These are phyloP conservation scores for Drosophila rellima DNA, from an alignment of 2,888 invertebrate genomes.

Conservation along the genomic window DNA sequence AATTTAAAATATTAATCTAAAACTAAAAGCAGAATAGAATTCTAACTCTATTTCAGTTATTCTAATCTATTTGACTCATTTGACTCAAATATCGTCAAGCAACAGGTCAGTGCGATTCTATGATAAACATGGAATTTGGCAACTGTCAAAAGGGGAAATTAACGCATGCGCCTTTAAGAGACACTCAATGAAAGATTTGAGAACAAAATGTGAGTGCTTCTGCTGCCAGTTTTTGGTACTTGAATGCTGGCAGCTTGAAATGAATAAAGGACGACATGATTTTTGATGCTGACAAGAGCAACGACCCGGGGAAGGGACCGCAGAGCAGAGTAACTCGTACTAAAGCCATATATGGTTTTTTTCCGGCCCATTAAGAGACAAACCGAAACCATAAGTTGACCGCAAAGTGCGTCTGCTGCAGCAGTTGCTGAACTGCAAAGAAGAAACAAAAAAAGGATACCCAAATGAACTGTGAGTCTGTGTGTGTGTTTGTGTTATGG, in stretches of 20 bases:
- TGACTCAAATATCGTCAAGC: slow-evolving; percentile 21
- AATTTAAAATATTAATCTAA: not conserved
- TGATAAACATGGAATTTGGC: slow-evolving; percentile 38
- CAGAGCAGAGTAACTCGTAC: slow-evolving; percentile 6
- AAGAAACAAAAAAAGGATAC: slow-evolving; percentile 8
- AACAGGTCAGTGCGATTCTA: slow-evolving; percentile 46
- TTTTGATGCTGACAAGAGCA: slow-evolving; percentile 38
- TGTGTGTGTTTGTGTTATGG: slow-evolving; percentile 4
- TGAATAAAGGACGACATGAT: slow-evolving; percentile 25
- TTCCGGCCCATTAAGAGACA: slow-evolving; percentile 61
- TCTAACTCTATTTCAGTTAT: not conserved
- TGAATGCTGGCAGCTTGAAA: slow-evolving; percentile 22
- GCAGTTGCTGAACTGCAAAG: slow-evolving; percentile 16
- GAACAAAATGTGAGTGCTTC: slow-evolving; percentile 9
- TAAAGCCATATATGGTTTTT: slow-evolving; percentile 39
- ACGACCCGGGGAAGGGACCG: slow-evolving; percentile 41
- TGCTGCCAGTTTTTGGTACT: slow-evolving; percentile 12
- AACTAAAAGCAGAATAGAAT: not conserved
- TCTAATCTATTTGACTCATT: not conserved
- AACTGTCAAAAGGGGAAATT: slow-evolving; percentile 9
- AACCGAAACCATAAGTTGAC: slow-evolving; percentile 52
- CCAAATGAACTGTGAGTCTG: slow-evolving; percentile 17
- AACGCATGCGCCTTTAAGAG: slow-evolving; percentile 37
- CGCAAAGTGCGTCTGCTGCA: slow-evolving; percentile 45
- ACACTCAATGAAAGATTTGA: slow-evolving; percentile 29